Evolutionary conservation across 2,797 vertebrate species (phyloP), one percentile per base, ranked within the genome.

Genomic region (Salmo trutta): DNA sequence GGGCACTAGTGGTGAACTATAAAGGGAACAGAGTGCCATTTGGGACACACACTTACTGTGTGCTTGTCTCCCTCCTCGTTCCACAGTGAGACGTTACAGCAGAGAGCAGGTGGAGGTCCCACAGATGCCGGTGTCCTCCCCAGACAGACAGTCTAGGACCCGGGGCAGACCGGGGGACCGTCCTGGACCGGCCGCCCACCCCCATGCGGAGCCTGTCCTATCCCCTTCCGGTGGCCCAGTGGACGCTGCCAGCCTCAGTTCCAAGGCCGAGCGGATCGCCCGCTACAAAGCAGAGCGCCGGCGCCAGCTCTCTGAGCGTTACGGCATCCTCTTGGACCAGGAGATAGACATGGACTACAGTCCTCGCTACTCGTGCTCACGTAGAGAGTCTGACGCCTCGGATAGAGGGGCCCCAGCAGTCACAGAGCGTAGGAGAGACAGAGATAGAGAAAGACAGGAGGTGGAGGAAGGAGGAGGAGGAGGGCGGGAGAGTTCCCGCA

Each of bases 261-360:
- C 98, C 79, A 99, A 99, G 92, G 98, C 97, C 0, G 97, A 99
- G 84, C 94, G 98, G 78, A 99, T 99, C 2, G 98, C 98, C 4
- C 95, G 97, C 77, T 99, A 99, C 92, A 99, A 99, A 83, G 98
- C 98, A 0, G 98, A 99, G 87, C 96, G 98, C 6, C 93, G 98
- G 3, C 94, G 97, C 0, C 98, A 99, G 84, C 89, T 99, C 81
- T 98, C 98, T 0, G 98, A 99, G 82, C 97, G 97, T 51, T 99
- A 99, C 0, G 98, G 98, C 78, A 94, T 99, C 54, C 93, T 96
- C 4, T 92, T 99, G 75, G 97, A 98, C 74, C 95, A 96, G 29
- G 97, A 98, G 75, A 83, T 86, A 0, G 97, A 98, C 84, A 82
- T 91, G 0, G 97, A 98, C 82, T 96, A 94, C 79, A 89, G 85